phyloP scores from a whole-genome alignment of 2,113 vertebrate species.

The Xiphophorus hellerii region DNA sequence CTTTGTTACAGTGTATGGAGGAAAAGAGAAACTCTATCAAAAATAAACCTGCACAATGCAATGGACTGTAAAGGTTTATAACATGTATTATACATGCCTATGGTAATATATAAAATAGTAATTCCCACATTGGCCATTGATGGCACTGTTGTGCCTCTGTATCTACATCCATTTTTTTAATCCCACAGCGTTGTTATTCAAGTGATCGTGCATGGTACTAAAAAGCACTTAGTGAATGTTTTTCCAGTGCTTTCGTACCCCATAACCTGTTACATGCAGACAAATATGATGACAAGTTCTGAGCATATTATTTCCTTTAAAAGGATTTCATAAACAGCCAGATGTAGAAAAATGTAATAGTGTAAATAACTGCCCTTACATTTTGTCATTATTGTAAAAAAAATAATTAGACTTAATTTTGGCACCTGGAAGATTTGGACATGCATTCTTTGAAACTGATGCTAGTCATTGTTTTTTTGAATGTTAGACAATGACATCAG shows the following conservation, averaged over 20 bases:
- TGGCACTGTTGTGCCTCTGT: neutral
- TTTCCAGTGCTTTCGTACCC: neutral
- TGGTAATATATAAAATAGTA: neutral
- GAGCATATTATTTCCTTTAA: neutral
- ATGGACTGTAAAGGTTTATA: neutral
- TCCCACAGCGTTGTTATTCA: neutral
- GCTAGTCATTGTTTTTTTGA: neutral
- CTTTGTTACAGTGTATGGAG: constrained; percentile 44
- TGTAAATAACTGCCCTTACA: neutral
- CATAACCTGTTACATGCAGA: neutral
- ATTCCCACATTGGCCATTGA: neutral
- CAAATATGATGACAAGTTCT: neutral
- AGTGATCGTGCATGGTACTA: neutral
- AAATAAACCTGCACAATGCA: constrained; percentile 33
- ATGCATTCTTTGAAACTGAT: neutral
- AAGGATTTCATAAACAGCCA: neutral
- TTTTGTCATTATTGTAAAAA: neutral
- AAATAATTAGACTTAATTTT: neutral
- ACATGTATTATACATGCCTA: neutral
- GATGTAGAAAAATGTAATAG: neutral
- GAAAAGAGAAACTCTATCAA: constrained; percentile 42
- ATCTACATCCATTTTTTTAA: neutral
- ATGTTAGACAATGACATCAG: neutral
- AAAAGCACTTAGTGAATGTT: neutral
- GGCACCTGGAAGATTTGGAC: neutral